Base-by-base conservation (phyloP, 2,113 vertebrate genomes). In the Alectura lathami region DNA sequence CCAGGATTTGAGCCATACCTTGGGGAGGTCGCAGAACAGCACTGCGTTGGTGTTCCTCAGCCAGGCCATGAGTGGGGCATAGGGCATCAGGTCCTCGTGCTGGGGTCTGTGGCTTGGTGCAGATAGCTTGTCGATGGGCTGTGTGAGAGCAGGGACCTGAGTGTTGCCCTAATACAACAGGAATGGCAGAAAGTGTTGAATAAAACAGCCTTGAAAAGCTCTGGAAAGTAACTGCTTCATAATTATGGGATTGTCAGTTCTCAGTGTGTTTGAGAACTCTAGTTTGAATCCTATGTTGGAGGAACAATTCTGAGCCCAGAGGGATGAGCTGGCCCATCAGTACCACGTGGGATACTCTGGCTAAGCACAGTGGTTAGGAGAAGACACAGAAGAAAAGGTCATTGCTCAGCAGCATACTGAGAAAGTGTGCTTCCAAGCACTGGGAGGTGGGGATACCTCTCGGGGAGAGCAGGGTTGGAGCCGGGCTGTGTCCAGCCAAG, bases 11-110 rank as follows among this genome's bases (percentile, higher is more conserved):
- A 80, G 63, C 47, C 17, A 0, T 76, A 93, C 96, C 96, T 96
- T 96, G 63, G 63, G 73, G 17, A 97, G 94, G 30, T 96, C 91
- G 16, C 67, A 66, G 80, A 96, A 96, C 24, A 97, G 77, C 42
- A 43, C 8, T 1, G 92, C 94, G 88, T 38, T 96, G 78, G 18
- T 22, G 2, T 14, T 94, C 91, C 69, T 96, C 81, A 97, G 74
- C 97, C 97, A 97, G 86, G 89, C 48, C 94, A 95, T 84, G 45
- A 97, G 91, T 0, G 74, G 92, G 5, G 5, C 1, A 21, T 83
- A 96, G 72, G 90, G 91, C 40, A 93, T 22, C 76, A 97, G 93
- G 17, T 97, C 85, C 32, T 88, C 10, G 0, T 97, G 97, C 15
- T 92, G 81, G 48, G 14, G 11, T 1, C 62, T 3, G 1, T 94